Percentiles rank a stretch among this genome's conserved stretches.
These are phyloP conservation scores for Timandra comae DNA, from an alignment of 2,888 invertebrate genomes.

Conservation along the genomic window DNA sequence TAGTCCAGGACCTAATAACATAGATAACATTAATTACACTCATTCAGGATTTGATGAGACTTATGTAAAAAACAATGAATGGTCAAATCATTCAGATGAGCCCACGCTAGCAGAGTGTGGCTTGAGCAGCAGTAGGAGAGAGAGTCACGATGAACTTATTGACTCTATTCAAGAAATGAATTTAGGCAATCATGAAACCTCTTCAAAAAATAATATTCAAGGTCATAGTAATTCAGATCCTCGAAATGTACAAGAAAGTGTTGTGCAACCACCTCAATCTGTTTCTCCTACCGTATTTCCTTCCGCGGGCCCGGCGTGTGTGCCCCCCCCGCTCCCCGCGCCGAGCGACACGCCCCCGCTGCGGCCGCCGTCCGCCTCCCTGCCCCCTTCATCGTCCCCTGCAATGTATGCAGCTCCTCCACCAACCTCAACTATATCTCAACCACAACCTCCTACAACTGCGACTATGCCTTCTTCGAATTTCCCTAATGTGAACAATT, in stretches of 20 bases:
- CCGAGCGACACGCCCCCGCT: not conserved
- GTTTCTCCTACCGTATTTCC: conserved; percentile 25
- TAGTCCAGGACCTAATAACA: conserved; percentile 55
- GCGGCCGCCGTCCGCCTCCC: conserved; percentile 8
- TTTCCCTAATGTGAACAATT: conserved; percentile 36
- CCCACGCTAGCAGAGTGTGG: conserved; percentile 30
- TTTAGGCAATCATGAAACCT: conserved; percentile 45
- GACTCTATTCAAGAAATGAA: conserved; percentile 55
- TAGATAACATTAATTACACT: conserved; percentile 57
- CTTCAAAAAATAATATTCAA: conserved; percentile 26
- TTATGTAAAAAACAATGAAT: conserved; percentile 44
- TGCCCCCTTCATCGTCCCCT: conserved; percentile 8
- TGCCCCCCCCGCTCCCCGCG: conserved; percentile 6
- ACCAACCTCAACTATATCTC: conserved; percentile 2
- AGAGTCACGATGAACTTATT: conserved; percentile 50
- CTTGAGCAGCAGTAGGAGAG: conserved; percentile 33
- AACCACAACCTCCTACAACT: conserved; percentile 14
- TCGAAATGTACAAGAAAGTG: conserved; percentile 14
- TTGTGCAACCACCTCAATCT: conserved; percentile 22
- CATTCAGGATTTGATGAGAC: conserved; percentile 44
- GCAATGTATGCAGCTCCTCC: not conserved
- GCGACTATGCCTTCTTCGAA: conserved; percentile 33
- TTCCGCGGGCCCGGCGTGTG: conserved; percentile 16
- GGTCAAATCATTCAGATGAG: conserved; percentile 46
- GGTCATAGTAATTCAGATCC: conserved; percentile 18